Evolutionary conservation across 1,140 invertebrate genomes (phyloP).

Genomic region (Zaprionus camerounensis): DNA sequence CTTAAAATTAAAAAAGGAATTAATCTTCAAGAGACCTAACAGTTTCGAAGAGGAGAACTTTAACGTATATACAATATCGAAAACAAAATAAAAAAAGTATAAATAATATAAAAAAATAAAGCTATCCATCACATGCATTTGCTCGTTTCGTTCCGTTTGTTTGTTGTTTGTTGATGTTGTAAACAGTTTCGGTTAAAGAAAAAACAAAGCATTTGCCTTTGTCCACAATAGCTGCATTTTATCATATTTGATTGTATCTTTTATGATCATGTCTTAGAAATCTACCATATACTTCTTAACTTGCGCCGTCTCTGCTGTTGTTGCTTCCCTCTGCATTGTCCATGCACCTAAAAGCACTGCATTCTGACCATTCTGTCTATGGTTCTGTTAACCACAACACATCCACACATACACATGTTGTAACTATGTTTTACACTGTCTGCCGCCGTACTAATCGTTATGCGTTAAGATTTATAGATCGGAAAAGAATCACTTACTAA

Average conservation of each 20-base stretch:
- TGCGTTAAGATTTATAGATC: conserved; percentile 15
- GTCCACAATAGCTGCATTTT: conserved; percentile 23
- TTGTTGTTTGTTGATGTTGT: conserved; percentile 67
- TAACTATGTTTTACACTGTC: conserved; percentile 43
- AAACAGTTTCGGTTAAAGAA: conserved; percentile 35
- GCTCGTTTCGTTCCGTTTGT: conserved; percentile 55
- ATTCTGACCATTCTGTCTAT: conserved; percentile 26
- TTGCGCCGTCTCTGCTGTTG: conserved; percentile 20
- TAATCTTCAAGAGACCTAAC: conserved; percentile 30
- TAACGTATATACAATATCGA: conserved; percentile 29
- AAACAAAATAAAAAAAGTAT: too few relatives aligned
- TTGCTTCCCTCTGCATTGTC: conserved; percentile 46
- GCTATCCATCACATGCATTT: conserved; percentile 74
- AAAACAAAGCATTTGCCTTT: conserved; percentile 41
- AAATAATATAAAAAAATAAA: conserved; percentile 15
- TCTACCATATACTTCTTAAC: conserved; percentile 5
- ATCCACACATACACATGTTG: conserved; percentile 12
- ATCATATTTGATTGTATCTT: not conserved
- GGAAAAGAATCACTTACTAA: not conserved
- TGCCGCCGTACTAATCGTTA: conserved; percentile 29
- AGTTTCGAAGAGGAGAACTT: conserved; percentile 29
- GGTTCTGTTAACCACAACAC: conserved; percentile 21
- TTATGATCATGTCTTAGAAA: conserved; percentile 1
- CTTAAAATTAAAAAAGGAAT: conserved; percentile 72
- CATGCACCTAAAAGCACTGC: conserved; percentile 33